Percentiles rank a stretch among this genome's conserved stretches.
These are phyloP conservation scores for Epicauta chinensis DNA, from an alignment of 1,140 invertebrate species.

Conservation along the genomic window DNA sequence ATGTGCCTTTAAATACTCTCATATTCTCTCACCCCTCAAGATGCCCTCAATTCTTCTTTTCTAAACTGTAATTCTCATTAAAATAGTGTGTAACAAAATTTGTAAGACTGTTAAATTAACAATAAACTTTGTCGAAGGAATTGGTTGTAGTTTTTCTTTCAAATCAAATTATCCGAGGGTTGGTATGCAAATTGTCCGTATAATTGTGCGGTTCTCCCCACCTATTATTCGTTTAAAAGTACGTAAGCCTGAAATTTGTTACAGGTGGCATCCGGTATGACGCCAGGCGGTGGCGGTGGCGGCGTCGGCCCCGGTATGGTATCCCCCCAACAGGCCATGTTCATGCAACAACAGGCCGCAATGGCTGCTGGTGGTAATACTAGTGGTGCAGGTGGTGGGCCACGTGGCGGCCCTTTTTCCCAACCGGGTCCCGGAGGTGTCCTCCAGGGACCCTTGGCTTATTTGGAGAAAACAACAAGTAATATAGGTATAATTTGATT, in stretches of 20 bases:
- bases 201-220: too few relatives aligned
- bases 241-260: too few relatives aligned
- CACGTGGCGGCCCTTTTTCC: constrained; percentile 41
- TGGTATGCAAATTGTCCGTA: constrained; percentile 12
- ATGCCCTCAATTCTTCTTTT: too few relatives aligned
- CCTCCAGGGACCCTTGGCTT: constrained; percentile 67
- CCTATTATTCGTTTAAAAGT: too few relatives aligned
- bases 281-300: constrained; percentile 32
- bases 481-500: constrained; percentile 58
- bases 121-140: constrained; percentile 22
- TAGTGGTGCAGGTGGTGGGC: constrained; percentile 25
- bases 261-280: constrained; percentile 38
- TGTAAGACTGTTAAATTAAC: constrained; percentile 16
- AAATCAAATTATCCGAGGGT: constrained; percentile 15
- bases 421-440: constrained; percentile 45
- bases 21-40: too few relatives aligned
- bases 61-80: too few relatives aligned
- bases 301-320: constrained; percentile 37
- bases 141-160: constrained; percentile 8
- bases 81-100: constrained; percentile 20
- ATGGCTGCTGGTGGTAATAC: constrained; percentile 37
- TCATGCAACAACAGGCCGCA: constrained; percentile 47
- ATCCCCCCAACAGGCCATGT: constrained; percentile 50
- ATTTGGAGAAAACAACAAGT: constrained; percentile 73
- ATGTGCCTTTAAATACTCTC: constrained; percentile 36